Evolutionary conservation across 2,113 vertebrate species (phyloP).

Genomic region (Electrona antarctica): DNA sequence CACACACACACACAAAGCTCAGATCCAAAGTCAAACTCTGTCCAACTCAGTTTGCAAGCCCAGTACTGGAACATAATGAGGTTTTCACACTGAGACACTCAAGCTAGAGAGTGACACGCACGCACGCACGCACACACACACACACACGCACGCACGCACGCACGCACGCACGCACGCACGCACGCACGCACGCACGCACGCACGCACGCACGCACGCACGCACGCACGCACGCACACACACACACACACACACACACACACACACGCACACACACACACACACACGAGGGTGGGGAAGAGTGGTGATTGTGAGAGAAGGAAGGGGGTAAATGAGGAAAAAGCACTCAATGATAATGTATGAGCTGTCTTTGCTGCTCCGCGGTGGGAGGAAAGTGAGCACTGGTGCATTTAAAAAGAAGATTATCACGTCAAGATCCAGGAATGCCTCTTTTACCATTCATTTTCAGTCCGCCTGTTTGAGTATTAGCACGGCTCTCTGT

Average conservation of each 20-base stretch:
- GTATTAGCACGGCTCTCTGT: constrained; percentile 21
- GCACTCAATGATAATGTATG: constrained; percentile 75
- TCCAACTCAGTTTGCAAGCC: constrained; percentile 65
- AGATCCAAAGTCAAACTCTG: constrained; percentile 38
- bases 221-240: neutral
- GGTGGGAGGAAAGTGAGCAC: constrained; percentile 54
- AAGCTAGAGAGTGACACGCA: constrained; percentile 34
- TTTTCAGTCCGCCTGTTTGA: constrained; percentile 39
- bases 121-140: neutral
- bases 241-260: too few relatives aligned
- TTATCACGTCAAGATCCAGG: constrained; percentile 79
- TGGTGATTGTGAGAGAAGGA: constrained; percentile 27
- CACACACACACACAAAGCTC: constrained; percentile 28
- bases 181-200: neutral
- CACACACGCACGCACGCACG: neutral
- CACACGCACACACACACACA: neutral
- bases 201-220: neutral
- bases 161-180: too few relatives aligned
- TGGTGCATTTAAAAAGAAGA: constrained; percentile 78
- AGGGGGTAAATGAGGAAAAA: constrained; percentile 61
- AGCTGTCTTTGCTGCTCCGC: constrained; percentile 64
- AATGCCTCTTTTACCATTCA: constrained; percentile 66
- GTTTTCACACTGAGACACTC: constrained; percentile 65
- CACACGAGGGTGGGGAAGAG: constrained; percentile 7
- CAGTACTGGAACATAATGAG: constrained; percentile 62